A percentile compares a stretch with the other conserved stretches of the same genome.
These are phyloP conservation scores for Maniola hyperantus DNA, from an alignment of 2,888 invertebrate species.

Conservation along the genomic window DNA sequence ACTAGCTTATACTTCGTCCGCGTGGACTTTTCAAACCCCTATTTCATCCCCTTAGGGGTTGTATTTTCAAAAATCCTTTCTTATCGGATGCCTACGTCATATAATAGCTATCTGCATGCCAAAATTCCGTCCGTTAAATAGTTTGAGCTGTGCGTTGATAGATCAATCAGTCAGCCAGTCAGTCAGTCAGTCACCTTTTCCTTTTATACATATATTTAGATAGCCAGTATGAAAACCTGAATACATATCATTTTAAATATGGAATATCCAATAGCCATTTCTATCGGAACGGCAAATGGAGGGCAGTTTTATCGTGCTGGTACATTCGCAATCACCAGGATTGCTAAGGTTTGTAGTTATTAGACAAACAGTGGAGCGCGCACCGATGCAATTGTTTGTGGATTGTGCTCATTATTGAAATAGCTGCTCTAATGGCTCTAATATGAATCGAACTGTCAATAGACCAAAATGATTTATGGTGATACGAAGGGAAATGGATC, in stretches of 20 bases:
- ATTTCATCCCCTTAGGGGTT: too few species aligned
- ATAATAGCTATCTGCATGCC: too few species aligned
- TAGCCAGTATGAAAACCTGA: not conserved
- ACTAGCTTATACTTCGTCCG: too few species aligned
- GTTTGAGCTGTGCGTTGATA: too few species aligned
- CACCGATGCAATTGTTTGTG: constrained; percentile 68
- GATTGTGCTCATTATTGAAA: constrained; percentile 74
- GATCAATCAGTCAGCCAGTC: too few species aligned
- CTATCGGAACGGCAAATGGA: constrained; percentile 31
- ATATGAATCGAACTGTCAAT: constrained; percentile 46
- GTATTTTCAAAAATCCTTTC: too few species aligned
- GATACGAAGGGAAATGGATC: not conserved
- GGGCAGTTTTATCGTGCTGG: constrained; percentile 46
- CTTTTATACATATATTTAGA: too few species aligned
- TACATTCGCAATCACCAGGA: constrained; percentile 46
- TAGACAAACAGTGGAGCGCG: constrained; percentile 60
- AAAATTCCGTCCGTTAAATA: too few species aligned
- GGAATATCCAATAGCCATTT: constrained; percentile 34
- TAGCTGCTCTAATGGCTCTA: constrained; percentile 67
- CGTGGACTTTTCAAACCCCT: too few species aligned
- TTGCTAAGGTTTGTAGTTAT: constrained; percentile 65
- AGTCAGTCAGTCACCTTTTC: too few species aligned
- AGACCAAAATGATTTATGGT: not conserved
- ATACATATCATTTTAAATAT: constrained; percentile 1
- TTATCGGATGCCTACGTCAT: too few species aligned